Evolutionary conservation across 1,140 invertebrate genomes (phyloP).

Genomic region (Drosophila kepulauana): DNA sequence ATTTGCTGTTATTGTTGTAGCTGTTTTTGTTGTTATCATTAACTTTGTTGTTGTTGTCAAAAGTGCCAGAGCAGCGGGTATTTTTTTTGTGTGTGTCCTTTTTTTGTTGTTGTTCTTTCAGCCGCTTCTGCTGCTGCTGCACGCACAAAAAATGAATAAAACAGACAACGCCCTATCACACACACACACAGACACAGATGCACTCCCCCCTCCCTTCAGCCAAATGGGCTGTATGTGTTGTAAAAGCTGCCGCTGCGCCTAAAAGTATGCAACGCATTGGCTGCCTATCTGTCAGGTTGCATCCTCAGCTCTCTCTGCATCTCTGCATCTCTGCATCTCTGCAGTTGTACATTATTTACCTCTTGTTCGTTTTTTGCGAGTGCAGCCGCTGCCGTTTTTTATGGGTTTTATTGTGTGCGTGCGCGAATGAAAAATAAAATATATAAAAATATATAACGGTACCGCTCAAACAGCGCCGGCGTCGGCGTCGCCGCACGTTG

Average conservation of each 20-base stretch:
- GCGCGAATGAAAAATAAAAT: slow-evolving; percentile 84
- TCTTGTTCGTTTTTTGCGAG: slow-evolving; percentile 69
- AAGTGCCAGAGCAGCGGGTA: slow-evolving; percentile 60
- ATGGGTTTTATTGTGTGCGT: slow-evolving; percentile 82
- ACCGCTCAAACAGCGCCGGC: slow-evolving; percentile 69
- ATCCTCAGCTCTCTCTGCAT: background rate
- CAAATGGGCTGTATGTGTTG: slow-evolving; percentile 35
- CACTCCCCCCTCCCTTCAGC: too few relatives aligned
- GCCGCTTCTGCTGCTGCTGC: slow-evolving; percentile 26
- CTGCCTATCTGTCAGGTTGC: slow-evolving; percentile 56
- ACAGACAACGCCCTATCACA: slow-evolving; percentile 50
- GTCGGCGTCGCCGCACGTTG: slow-evolving; percentile 22
- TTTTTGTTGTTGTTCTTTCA: slow-evolving; percentile 15
- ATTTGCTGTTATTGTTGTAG: slow-evolving; percentile 35
- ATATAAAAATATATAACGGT: slow-evolving; percentile 83
- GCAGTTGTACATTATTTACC: slow-evolving; percentile 78
- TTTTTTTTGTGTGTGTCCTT: background rate
- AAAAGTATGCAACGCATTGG: slow-evolving; percentile 79
- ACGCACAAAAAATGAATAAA: slow-evolving; percentile 80
- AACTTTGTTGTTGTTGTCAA: slow-evolving; percentile 50
- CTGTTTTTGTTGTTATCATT: slow-evolving; percentile 63
- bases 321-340: background rate
- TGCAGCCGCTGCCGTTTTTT: slow-evolving; percentile 59
- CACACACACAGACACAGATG: background rate
- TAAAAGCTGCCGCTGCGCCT: slow-evolving; percentile 70